Evolutionary conservation across 2,113 vertebrate species (phyloP).

Genomic region (human (Homo sapiens)): GRCh38 chr2:221310001-221310500

Average conservation of each 20-base stretch:
- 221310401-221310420: background rate
- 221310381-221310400: background rate
- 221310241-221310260: background rate
- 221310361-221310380: background rate
- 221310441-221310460: background rate
- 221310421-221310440: background rate
- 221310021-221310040: conserved; percentile 59
- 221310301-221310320: background rate
- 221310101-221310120: conserved; percentile 61
- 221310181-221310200: conserved; percentile 23
- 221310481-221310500: background rate
- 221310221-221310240: background rate
- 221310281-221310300: background rate
- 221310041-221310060: conserved; percentile 68
- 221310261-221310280: background rate
- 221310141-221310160: background rate
- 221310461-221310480: background rate
- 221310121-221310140: conserved; percentile 38
- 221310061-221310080: conserved; percentile 47
- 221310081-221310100: conserved; percentile 62
- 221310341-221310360: background rate
- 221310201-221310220: conserved; percentile 22
- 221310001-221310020: conserved; percentile 56
- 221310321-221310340: background rate
- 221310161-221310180: conserved; percentile 27